Conservation (phyloP, 35 echinoderm and acorn worm species). For the Amphiura filiformis region DNA sequence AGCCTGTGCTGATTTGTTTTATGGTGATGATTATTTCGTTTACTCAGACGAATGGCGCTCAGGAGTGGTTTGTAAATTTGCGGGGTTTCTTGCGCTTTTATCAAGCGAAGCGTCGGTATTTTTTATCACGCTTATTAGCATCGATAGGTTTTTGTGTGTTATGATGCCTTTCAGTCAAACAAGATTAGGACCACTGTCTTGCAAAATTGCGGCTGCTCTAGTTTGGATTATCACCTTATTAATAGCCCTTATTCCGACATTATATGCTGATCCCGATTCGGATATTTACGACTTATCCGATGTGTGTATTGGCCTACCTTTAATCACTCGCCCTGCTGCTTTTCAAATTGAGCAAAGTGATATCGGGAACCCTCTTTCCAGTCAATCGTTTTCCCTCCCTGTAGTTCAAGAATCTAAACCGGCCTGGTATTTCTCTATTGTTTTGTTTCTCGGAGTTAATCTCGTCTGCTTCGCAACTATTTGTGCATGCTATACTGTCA, state of each 20-base stretch:
- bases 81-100: slow-evolving; percentile 38
- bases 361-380: slow-evolving; percentile 1
- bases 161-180: slow-evolving; percentile 36
- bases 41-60: slow-evolving; percentile 34
- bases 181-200: neutral
- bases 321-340: slow-evolving; percentile 18
- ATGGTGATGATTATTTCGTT: slow-evolving; percentile 37
- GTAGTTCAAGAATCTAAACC: slow-evolving; percentile 6
- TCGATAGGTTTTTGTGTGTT: slow-evolving; percentile 49
- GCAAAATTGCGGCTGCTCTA: neutral
- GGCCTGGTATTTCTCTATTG: slow-evolving; percentile 18
- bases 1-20: slow-evolving; percentile 45
- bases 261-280: slow-evolving; percentile 14
- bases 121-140: slow-evolving; percentile 45
- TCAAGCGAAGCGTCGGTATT: slow-evolving; percentile 68
- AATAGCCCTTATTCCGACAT: slow-evolving; percentile 24
- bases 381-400: neutral
- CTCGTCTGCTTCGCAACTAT: slow-evolving; percentile 12
- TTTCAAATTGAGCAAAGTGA: neutral
- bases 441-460: slow-evolving; percentile 38
- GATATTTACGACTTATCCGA: slow-evolving; percentile 51
- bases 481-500: neutral
- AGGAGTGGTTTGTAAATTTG: slow-evolving; percentile 37
- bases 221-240: slow-evolving; percentile 39
- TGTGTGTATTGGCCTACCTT: slow-evolving; percentile 47